Evolutionary conservation across 2,797 vertebrate species (phyloP).

Genomic region (Sebastes hopkinsi): DNA sequence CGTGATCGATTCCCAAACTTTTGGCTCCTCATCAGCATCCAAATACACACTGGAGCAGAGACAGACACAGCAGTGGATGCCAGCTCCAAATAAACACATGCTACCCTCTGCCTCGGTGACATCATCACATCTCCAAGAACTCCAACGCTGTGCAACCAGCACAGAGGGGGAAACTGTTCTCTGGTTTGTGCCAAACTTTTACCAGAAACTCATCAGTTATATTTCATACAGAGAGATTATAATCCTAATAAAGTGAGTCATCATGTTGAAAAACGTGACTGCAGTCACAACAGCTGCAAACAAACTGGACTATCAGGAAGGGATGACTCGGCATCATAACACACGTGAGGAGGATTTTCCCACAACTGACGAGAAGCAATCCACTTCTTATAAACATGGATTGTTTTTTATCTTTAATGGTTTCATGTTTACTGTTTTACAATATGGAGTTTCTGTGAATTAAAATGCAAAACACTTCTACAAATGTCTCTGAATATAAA

Average conservation of each 20-base stretch:
- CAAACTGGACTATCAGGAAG: background rate
- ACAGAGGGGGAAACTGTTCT: background rate
- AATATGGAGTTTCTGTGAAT: background rate
- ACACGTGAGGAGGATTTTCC: background rate
- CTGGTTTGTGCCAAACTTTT: background rate
- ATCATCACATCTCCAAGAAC: background rate
- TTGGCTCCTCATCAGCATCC: background rate
- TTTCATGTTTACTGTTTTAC: background rate
- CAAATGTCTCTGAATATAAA: background rate
- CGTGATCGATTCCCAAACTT: background rate
- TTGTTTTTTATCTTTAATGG: background rate
- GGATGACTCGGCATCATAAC: background rate
- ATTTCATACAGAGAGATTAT: background rate
- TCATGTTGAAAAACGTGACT: background rate
- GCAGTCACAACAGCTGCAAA: background rate
- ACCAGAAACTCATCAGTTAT: background rate
- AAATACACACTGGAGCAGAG: constrained; percentile 28
- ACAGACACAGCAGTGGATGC: background rate
- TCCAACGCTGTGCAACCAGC: background rate
- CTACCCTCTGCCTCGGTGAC: constrained; percentile 8
- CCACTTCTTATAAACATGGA: background rate
- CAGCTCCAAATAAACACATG: constrained; percentile 38
- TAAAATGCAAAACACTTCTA: background rate
- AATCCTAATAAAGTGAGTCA: background rate
- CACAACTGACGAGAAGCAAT: background rate